These are phyloP conservation scores for Perca schrenkii DNA, from an alignment of 2,113 vertebrate species.

Conservation along the genomic window DNA sequence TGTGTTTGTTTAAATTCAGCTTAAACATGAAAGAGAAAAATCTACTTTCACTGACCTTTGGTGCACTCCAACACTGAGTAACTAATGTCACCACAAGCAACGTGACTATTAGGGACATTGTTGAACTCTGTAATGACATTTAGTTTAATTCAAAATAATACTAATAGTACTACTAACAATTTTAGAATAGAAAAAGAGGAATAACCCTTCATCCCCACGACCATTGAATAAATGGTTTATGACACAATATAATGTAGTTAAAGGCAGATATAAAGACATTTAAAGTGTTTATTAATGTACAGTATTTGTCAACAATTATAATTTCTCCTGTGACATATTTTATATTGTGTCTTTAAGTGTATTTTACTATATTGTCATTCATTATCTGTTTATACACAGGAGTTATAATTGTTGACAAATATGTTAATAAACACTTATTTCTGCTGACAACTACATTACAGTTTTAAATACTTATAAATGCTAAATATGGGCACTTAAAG, in stretches of 20 bases:
- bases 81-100: conserved; percentile 58
- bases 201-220: neutral
- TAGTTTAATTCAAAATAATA: neutral
- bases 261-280: neutral
- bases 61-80: conserved; percentile 57
- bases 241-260: neutral
- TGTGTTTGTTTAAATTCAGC: neutral
- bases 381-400: neutral
- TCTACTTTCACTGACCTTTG: conserved; percentile 43
- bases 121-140: conserved; percentile 32
- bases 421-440: neutral
- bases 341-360: neutral
- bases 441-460: neutral
- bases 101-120: conserved; percentile 52
- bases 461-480: neutral
- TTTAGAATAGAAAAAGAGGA: neutral
- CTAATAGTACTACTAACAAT: neutral
- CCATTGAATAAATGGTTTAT: neutral
- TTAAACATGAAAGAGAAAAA: neutral
- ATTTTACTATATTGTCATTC: neutral
- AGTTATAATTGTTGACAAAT: neutral
- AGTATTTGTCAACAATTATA: neutral
- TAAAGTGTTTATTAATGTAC: neutral
- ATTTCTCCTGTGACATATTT: neutral
- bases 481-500: neutral